phyloP scores from a whole-genome alignment of 2,888 invertebrate genomes.

The Ferrisia virgata region DNA sequence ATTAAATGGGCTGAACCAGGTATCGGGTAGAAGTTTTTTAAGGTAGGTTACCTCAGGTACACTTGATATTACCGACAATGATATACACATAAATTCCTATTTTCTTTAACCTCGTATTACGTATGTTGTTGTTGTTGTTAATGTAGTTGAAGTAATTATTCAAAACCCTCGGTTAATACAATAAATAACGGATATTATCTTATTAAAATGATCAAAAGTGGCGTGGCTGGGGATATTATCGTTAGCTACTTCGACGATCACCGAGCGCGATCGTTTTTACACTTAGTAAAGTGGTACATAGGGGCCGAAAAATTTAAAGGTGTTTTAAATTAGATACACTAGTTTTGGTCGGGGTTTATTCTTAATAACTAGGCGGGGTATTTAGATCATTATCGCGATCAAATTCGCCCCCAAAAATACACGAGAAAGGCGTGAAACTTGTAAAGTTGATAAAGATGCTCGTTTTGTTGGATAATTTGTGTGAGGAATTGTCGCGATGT shows the following conservation, averaged over 20 bases:
- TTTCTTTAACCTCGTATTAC: not conserved
- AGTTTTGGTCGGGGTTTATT: not conserved
- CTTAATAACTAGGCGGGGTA: constrained; percentile 7
- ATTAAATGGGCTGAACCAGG: not conserved
- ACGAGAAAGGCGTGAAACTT: constrained; percentile 13
- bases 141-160: not conserved
- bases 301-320: constrained; percentile 18
- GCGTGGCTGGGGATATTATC: not conserved
- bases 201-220: not conserved
- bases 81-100: not conserved
- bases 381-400: not conserved
- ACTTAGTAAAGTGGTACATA: no score
- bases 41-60: not conserved
- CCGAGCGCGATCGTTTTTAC: not conserved
- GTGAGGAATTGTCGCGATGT: constrained; percentile 2
- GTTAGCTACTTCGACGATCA: not conserved
- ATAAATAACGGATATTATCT: constrained; percentile 23
- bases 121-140: not conserved
- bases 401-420: constrained; percentile 19
- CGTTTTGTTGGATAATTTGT: not conserved
- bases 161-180: not conserved
- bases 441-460: not conserved
- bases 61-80: not conserved
- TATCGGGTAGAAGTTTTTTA: not conserved
- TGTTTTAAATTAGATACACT: not conserved